Conservation (phyloP, 2,113 vertebrate genomes). For the Callithrix jacchus region DNA sequence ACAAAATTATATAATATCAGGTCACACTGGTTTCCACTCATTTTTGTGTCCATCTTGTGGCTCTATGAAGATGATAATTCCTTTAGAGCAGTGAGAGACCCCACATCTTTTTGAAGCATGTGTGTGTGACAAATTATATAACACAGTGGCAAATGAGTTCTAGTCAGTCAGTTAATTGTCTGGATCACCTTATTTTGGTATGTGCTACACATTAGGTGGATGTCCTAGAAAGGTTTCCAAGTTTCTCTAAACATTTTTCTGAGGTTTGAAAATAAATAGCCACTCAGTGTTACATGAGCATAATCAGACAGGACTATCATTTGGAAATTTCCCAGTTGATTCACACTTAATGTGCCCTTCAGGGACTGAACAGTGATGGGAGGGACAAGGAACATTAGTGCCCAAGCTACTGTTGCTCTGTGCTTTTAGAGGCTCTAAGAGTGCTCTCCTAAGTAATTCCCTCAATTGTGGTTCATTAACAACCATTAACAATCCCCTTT, state of each 20-base stretch:
- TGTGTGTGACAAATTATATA: background rate
- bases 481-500: slow-evolving; percentile 79
- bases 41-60: background rate
- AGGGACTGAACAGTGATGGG: background rate
- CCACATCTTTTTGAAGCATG: background rate
- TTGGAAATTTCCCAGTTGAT: slow-evolving; percentile 1
- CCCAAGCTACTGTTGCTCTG: background rate
- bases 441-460: slow-evolving; percentile 72
- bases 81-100: background rate
- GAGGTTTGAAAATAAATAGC: slow-evolving; percentile 29
- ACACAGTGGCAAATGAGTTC: background rate
- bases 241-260: background rate
- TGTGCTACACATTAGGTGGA: background rate
- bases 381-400: slow-evolving; percentile 13
- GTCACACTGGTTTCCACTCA: background rate
- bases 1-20: background rate
- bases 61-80: background rate
- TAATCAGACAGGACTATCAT: background rate
- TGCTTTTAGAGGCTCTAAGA: slow-evolving; percentile 57
- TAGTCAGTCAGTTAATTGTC: background rate
- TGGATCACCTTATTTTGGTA: background rate
- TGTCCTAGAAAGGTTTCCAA: slow-evolving; percentile 7
- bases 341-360: background rate
- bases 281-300: background rate
- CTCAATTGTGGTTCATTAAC: slow-evolving; percentile 81